These are phyloP conservation scores for Aplodontia rufa DNA, from an alignment of 2,113 vertebrate genomes.

Conservation along the genomic window DNA sequence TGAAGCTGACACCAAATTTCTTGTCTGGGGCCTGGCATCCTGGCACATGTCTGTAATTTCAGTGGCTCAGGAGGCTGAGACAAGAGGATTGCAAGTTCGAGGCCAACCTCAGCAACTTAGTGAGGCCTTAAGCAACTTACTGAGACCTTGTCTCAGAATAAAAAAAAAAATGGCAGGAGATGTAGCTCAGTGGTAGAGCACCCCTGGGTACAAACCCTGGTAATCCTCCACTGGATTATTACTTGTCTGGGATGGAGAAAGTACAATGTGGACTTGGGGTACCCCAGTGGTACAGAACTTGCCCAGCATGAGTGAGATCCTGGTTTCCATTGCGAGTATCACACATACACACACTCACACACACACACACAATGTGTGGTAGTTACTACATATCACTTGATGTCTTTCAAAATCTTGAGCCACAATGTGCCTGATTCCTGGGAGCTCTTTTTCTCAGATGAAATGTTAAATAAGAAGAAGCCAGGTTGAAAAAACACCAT, in stretches of 20 bases:
- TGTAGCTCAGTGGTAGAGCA: background rate
- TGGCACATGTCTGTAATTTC: background rate
- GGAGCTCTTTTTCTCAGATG: background rate
- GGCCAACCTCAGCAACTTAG: background rate
- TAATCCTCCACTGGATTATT: too few relatives aligned
- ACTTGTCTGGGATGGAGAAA: too few relatives aligned
- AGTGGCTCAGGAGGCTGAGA: background rate
- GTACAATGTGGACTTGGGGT: background rate
- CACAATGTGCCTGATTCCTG: background rate
- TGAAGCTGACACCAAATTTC: background rate
- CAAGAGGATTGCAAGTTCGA: background rate
- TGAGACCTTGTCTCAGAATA: background rate
- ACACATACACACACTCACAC: background rate
- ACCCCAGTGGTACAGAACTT: background rate
- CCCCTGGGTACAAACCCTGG: too few relatives aligned
- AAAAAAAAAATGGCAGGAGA: background rate
- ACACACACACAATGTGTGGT: background rate
- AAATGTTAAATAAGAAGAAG: background rate
- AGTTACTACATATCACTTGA: background rate
- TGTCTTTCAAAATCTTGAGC: rapidly evolving
- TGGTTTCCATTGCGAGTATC: background rate
- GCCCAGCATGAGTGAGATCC: background rate
- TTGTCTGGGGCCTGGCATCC: background rate
- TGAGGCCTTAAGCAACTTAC: background rate
- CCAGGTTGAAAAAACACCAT: background rate